Evolutionary conservation across 2,888 invertebrate genomes (phyloP), one percentile per base, ranked within the genome.

Genomic region (Himalopsyche anomala): DNA sequence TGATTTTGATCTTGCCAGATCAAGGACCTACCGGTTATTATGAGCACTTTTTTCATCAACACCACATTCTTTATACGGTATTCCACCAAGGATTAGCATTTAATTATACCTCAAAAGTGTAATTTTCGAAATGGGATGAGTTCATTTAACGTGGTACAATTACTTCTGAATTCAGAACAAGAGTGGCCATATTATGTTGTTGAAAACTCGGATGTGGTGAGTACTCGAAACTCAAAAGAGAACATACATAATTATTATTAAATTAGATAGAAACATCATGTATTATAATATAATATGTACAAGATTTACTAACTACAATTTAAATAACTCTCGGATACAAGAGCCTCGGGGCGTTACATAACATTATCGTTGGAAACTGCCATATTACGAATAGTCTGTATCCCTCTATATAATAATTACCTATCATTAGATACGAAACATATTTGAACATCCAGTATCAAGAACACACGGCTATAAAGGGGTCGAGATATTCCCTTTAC

Each of bases 401-500:
- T 74, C 74, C 12, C 36, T 15, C 36, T 36, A 36, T 74, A 74
- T 74, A 74, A 74, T 74, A 74, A 74, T 74, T 74, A 74, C 74
- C 74, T 36, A 74, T 74, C 74, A 38, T 74, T 74, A 74, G 74
- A 74, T 74, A 36, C 38, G 74, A 36, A 74, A 74, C 74, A 74
- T 74, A 74, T 74, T 74, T 74, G 74, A 38, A 74, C 74, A 36
- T 69, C 69, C 69, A 69, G 28, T 69, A 28, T 74, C 74, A 36
- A 74, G 74, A 74, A 74, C 74, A 74, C 36, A 38, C 74, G 36
- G 74, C 74, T 36, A 74, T 74, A 74, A 74, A 74, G 36, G 74
- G 74, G 74, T 74, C 36, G 36, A 74, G 74, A 74, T 74, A 74
- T 74, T 74, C 74, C 74, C 74, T 74, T 74, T 74, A 74, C 74